A percentile compares a stretch with the other conserved stretches of the same genome.
phyloP scores from a whole-genome alignment of 2,113 vertebrate genomes.

The Leiothrix lutea region DNA sequence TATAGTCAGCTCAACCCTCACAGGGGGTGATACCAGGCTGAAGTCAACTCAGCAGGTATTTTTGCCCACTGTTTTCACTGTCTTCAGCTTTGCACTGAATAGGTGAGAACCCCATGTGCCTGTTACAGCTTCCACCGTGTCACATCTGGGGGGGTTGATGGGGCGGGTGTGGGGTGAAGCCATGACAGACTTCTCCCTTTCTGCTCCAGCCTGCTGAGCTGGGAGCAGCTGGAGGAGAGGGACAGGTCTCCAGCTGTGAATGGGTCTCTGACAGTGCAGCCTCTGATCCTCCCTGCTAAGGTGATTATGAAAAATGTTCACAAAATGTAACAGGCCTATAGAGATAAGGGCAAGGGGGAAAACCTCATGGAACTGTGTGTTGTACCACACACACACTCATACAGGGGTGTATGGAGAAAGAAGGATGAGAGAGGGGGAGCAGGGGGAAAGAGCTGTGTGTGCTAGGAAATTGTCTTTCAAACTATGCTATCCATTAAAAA shows the following conservation, averaged over 20 bases:
- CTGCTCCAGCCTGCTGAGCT: background rate
- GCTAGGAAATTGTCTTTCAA: background rate
- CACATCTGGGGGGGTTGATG: rapidly evolving
- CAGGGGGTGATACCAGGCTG: background rate
- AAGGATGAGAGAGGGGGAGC: background rate
- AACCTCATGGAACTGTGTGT: background rate
- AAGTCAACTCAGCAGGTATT: background rate
- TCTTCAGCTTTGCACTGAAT: background rate
- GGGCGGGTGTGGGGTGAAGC: too few relatives aligned
- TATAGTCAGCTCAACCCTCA: background rate
- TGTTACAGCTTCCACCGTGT: rapidly evolving
- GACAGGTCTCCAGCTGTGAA: background rate
- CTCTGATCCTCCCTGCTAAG: background rate
- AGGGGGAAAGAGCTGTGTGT: background rate
- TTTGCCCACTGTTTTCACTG: background rate
- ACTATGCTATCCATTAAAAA: background rate
- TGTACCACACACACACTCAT: background rate
- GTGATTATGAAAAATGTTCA: background rate
- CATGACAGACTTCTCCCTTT: background rate
- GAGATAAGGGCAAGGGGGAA: background rate
- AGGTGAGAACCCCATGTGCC: background rate
- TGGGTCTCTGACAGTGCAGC: rapidly evolving
- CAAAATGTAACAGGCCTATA: background rate
- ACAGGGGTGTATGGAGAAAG: background rate
- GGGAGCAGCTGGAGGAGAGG: background rate